Conservation (phyloP, 1,140 invertebrate genomes). For the Stegodyphus dumicola region DNA sequence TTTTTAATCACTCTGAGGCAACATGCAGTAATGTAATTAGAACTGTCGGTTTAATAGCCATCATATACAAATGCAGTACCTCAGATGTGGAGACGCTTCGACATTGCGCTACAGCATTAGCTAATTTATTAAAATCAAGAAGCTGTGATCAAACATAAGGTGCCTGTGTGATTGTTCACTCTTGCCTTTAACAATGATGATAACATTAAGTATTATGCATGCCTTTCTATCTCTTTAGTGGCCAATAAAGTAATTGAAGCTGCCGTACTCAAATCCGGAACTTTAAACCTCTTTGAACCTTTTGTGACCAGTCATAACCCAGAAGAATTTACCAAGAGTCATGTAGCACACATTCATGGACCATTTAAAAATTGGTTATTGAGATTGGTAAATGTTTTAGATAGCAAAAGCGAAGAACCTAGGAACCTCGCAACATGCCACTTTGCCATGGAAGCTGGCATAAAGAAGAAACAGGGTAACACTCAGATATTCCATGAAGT, state of each 20-base stretch:
- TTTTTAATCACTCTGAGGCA: slow-evolving; percentile 97
- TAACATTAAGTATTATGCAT: slow-evolving; percentile 98
- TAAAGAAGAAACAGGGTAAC: slow-evolving; percentile 96
- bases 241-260: slow-evolving; percentile 99
- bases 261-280: slow-evolving; percentile 93
- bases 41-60: slow-evolving; percentile 74
- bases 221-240: slow-evolving; percentile 94
- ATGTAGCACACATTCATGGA: slow-evolving; percentile 90
- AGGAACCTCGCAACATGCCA: slow-evolving; percentile 97
- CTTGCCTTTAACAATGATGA: slow-evolving; percentile 96
- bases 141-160: slow-evolving; percentile 95
- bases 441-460: slow-evolving; percentile 99
- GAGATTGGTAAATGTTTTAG: slow-evolving; percentile 92
- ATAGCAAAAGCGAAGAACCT: slow-evolving; percentile 94
- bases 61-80: slow-evolving; percentile 94
- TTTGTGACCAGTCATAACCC: slow-evolving; percentile 95
- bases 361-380: slow-evolving; percentile 97
- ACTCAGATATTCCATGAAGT: slow-evolving; percentile 95
- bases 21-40: slow-evolving; percentile 84
- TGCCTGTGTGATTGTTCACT: slow-evolving; percentile 98
- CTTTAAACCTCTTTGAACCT: slow-evolving; percentile 93
- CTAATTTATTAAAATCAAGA: slow-evolving; percentile 98
- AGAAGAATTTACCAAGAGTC: slow-evolving; percentile 91
- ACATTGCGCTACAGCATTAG: slow-evolving; percentile 94
- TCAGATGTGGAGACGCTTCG: slow-evolving; percentile 91